Base-by-base conservation (phyloP, 2,888 invertebrate genomes). In the Platerodrilus igneus region DNA sequence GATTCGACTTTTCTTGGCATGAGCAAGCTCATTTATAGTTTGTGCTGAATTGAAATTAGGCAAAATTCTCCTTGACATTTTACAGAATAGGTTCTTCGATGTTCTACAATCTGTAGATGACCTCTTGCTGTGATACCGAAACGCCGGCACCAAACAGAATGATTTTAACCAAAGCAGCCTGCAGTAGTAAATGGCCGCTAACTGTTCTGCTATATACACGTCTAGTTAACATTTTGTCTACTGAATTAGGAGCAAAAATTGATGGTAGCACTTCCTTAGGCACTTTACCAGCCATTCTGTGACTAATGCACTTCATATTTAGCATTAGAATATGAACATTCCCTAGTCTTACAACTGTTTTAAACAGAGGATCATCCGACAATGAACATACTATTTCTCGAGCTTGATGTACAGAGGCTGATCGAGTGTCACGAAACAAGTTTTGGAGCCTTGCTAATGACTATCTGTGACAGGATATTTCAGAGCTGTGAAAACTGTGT, bases 351-450 rank as follows among this genome's bases (percentile, higher is more conserved):
- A 39, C 27, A 26, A 15, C 19, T 3, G 7, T 27, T n/a, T 16
- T 27, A 26, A 8, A 13, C 20, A 4, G 3, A n/a, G n/a, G n/a
- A n/a, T n/a, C n/a, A n/a, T n/a, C n/a, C n/a, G n/a, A n/a, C n/a
- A n/a, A n/a, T n/a, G n/a, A n/a, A n/a, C n/a, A n/a, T n/a, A n/a
- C n/a, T 11, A 37, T 46, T 46, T 34, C 31, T 30, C 52, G 51
- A 29, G 55, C 51, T n/a, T n/a, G n/a, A n/a, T n/a, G n/a, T n/a
- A n/a, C n/a, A n/a, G n/a, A n/a, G n/a, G n/a, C n/a, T n/a, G n/a
- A n/a, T n/a, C n/a, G 28, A 55, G 52, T 9, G 55, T 57, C 2
- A 53, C 51, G 17, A 53, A 39, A 16, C 44, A 45, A 10, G 20
- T 37, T 23, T 45, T 41, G 17, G 46, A 45, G 9, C 37, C 39